Conservation (phyloP, 1,140 invertebrate genomes). For the Anadara kagoshimensis region DNA sequence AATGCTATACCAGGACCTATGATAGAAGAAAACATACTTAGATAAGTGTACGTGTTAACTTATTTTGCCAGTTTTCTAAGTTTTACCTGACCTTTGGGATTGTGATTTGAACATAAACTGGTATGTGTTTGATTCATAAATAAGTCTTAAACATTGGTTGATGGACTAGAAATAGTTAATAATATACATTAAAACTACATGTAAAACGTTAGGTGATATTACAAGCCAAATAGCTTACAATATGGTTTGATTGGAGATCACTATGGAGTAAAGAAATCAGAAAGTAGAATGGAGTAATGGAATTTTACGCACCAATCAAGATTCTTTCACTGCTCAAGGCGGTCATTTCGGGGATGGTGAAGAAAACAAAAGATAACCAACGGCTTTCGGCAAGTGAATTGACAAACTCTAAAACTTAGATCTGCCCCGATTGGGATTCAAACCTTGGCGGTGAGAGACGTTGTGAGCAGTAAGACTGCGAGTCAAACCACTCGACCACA, state of each 20-base stretch:
- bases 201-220: no score
- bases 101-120: no score
- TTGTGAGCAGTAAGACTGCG: conserved; percentile 56
- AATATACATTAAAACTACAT: no score
- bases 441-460: neutral
- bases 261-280: no score
- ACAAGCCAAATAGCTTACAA: no score
- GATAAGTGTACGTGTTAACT: no score
- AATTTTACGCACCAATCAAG: neutral
- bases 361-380: neutral
- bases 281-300: neutral
- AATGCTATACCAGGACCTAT: conserved; percentile 78
- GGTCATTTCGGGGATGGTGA: neutral
- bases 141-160: no score
- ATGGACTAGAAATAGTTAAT: no score
- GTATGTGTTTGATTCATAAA: no score
- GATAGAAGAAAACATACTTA: conserved; percentile 1
- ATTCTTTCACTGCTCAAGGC: neutral
- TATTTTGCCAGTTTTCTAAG: no score
- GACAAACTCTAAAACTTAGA: neutral
- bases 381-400: neutral
- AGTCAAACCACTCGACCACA: conserved; percentile 71
- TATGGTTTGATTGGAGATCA: no score
- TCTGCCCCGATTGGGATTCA: neutral
- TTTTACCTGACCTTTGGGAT: no score